phyloP scores from a whole-genome alignment of 2,113 vertebrate species.

The Vulpes vulpes region DNA sequence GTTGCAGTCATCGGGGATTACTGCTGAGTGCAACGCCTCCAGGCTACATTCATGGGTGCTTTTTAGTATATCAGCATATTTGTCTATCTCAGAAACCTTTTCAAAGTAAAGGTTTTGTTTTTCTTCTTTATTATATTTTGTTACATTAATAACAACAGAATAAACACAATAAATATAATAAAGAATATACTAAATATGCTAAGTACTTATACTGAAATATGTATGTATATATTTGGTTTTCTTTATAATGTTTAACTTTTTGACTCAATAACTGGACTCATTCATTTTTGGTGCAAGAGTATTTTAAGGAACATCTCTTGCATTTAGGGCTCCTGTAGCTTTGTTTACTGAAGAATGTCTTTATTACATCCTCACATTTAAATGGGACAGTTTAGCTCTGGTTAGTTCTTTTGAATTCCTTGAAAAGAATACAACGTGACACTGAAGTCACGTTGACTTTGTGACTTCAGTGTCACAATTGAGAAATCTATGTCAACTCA shows the following conservation, averaged over 20 bases:
- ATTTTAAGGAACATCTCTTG: neutral
- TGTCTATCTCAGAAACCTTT: neutral
- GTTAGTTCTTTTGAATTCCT: neutral
- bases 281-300: neutral
- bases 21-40: neutral
- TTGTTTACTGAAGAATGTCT: neutral
- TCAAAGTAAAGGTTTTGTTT: conserved; percentile 2
- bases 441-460: neutral
- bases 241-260: neutral
- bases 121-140: neutral
- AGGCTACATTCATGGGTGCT: neutral
- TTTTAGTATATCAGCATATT: neutral
- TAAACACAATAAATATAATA: neutral
- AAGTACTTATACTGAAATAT: neutral
- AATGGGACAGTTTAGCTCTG: neutral
- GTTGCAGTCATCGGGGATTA: neutral
- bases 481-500: neutral
- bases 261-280: neutral
- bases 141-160: neutral
- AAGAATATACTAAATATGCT: neutral
- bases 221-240: neutral
- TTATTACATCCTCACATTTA: conserved; percentile 19
- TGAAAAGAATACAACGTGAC: neutral
- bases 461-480: neutral
- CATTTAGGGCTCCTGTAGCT: neutral